Conservation (phyloP, 1,140 invertebrate genomes). For the Hyles euphorbiae region DNA sequence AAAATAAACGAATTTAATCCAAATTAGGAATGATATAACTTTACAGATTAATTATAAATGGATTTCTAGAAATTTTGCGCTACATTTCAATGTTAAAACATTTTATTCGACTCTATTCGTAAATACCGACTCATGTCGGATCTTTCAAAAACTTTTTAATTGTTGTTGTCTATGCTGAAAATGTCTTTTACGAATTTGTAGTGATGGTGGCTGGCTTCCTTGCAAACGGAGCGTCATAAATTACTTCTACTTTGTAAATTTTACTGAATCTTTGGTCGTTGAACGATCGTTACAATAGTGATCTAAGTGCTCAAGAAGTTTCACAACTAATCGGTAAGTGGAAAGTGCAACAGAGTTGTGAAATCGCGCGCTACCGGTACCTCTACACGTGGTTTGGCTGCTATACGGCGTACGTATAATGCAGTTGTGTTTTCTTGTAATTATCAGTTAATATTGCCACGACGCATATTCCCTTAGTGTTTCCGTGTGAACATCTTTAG, state of each 20-base stretch:
- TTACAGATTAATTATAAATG: background rate
- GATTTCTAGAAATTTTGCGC: background rate
- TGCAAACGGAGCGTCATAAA: constrained; percentile 72
- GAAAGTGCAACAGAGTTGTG: constrained; percentile 44
- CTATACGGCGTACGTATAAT: constrained; percentile 55
- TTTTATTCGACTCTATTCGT: background rate
- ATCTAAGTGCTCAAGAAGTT: constrained; percentile 68
- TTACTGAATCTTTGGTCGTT: constrained; percentile 47
- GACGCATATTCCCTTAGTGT: constrained; percentile 22
- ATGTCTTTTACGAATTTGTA: constrained; percentile 76
- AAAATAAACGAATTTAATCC: constrained; percentile 2
- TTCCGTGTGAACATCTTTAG: constrained; percentile 26
- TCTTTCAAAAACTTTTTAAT: constrained; percentile 42
- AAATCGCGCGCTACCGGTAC: constrained; percentile 67
- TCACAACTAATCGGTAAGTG: constrained; percentile 66
- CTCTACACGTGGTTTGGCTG: constrained; percentile 66
- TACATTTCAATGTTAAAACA: background rate
- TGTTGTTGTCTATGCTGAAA: constrained; percentile 64
- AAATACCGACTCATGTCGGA: constrained; percentile 20
- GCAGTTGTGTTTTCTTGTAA: constrained; percentile 44
- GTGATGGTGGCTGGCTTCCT: constrained; percentile 75
- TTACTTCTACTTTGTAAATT: constrained; percentile 60
- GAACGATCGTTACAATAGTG: constrained; percentile 60
- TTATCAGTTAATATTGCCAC: constrained; percentile 28
- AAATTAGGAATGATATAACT: background rate